A percentile compares a stretch with the other conserved stretches of the same genome.
Evolutionary conservation across 1,140 invertebrate genomes (phyloP).

Genomic region (Ostrea denselamellosa): DNA sequence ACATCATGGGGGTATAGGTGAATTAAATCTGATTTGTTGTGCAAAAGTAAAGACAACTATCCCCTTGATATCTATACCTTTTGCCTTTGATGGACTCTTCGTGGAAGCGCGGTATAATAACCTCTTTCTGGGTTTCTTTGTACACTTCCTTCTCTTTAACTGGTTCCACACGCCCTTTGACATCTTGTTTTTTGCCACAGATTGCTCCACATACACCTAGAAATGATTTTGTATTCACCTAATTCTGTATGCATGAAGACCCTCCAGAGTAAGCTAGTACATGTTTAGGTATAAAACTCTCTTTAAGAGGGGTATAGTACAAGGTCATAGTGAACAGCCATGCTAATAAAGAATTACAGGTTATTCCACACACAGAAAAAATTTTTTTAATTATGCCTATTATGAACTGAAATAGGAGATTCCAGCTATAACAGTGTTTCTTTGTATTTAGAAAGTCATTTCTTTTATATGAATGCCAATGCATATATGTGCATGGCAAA

Average conservation of each 20-base stretch:
- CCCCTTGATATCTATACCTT: neutral
- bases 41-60: neutral
- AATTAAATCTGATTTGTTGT: neutral
- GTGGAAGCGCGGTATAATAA: slow-evolving; percentile 49
- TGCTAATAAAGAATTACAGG: no score
- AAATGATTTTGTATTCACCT: neutral
- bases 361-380: no score
- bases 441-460: neutral
- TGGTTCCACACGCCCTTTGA: slow-evolving; percentile 41
- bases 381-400: no score
- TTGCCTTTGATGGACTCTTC: slow-evolving; percentile 44
- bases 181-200: slow-evolving; percentile 50
- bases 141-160: slow-evolving; percentile 45
- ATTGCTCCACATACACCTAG: slow-evolving; percentile 41
- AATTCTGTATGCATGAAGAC: neutral
- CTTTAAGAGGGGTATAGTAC: no score
- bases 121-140: slow-evolving; percentile 37
- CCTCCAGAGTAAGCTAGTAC: neutral
- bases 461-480: neutral
- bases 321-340: no score
- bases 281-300: no score
- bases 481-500: neutral
- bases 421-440: no score
- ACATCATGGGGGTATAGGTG: neutral
- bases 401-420: no score